phyloP scores from a whole-genome alignment of 2,888 invertebrate genomes.

The Tipula vernalis region DNA sequence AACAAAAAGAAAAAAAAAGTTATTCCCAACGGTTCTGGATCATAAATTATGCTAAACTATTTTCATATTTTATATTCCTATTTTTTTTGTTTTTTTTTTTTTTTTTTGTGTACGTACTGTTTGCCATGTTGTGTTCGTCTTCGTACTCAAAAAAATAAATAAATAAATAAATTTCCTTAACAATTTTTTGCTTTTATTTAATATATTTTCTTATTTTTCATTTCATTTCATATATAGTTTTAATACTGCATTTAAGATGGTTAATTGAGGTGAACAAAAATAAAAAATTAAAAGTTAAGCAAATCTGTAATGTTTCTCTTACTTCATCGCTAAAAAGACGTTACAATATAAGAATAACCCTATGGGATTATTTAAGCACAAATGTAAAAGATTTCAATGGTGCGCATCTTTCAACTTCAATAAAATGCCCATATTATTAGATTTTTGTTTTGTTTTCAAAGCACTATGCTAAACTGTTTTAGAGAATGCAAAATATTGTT shows the following conservation, averaged over 20 bases:
- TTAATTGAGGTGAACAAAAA: constrained; percentile 9
- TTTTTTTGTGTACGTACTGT: background rate
- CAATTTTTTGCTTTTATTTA: background rate
- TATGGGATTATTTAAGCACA: background rate
- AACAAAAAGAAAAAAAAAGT: background rate
- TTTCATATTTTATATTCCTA: constrained; percentile 8
- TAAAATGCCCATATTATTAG: background rate
- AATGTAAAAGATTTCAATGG: background rate
- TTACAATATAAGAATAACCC: background rate
- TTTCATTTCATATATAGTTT: background rate
- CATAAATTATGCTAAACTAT: constrained; percentile 8
- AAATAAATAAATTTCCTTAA: background rate
- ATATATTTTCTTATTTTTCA: constrained; percentile 6
- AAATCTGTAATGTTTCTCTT: background rate
- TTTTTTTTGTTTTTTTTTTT: background rate
- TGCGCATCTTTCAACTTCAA: background rate
- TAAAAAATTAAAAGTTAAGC: background rate
- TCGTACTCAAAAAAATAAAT: background rate
- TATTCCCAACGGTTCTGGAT: constrained; percentile 6
- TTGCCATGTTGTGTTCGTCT: background rate
- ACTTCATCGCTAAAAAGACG: background rate
- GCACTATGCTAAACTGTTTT: too few species aligned
- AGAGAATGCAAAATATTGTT: too few species aligned
- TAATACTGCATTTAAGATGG: constrained; percentile 7
- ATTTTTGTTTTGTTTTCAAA: background rate